Conservation (phyloP, 2,113 vertebrate genomes). For the Condylura cristata region DNA sequence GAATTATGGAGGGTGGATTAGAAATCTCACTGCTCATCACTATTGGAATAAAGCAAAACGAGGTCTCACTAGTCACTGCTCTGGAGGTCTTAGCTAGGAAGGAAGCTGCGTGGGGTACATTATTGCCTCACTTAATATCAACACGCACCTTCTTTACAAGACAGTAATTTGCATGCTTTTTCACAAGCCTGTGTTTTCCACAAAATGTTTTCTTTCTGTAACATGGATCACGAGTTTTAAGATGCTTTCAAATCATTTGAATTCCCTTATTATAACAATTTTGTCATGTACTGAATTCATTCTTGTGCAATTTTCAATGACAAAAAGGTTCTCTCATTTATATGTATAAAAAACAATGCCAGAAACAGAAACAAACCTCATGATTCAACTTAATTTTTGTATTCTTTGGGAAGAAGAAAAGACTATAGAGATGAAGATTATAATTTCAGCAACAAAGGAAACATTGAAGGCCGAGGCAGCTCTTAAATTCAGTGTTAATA, state of each 20-base stretch:
- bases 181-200: constrained; percentile 15
- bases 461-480: constrained; percentile 56
- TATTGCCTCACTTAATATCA: neutral
- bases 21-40: constrained; percentile 37
- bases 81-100: neutral
- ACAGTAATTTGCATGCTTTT: constrained; percentile 45
- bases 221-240: constrained; percentile 52
- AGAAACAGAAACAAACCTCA: constrained; percentile 65
- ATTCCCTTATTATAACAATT: constrained; percentile 62
- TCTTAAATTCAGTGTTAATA: constrained; percentile 67
- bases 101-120: constrained; percentile 44
- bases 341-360: constrained; percentile 71
- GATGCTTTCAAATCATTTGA: constrained; percentile 59
- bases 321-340: constrained; percentile 71
- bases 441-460: constrained; percentile 70
- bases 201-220: constrained; percentile 51
- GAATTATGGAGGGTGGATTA: constrained; percentile 32
- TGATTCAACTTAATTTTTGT: constrained; percentile 71
- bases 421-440: constrained; percentile 63
- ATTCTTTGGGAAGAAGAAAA: constrained; percentile 72
- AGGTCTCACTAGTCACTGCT: constrained; percentile 39
- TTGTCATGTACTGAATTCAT: constrained; percentile 66
- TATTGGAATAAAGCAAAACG: constrained; percentile 55
- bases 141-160: constrained; percentile 27
- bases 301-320: constrained; percentile 66